Percentiles rank a stretch among this genome's conserved stretches.
Evolutionary conservation across 1,140 invertebrate species (phyloP).

Genomic region (Drosophila gunungcola): DNA sequence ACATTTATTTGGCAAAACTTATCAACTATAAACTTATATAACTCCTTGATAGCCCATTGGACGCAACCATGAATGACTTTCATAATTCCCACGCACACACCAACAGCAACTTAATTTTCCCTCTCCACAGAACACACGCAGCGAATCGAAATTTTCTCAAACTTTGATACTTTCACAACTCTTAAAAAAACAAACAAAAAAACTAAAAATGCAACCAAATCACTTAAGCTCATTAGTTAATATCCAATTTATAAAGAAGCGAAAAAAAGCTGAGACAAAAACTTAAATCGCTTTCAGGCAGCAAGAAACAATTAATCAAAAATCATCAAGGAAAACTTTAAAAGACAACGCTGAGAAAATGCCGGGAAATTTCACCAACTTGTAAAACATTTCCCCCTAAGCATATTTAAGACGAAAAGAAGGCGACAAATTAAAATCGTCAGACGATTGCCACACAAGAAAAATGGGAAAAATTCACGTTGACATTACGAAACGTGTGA

Average conservation of each 20-base stretch:
- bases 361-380: constrained; percentile 68
- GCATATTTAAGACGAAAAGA: constrained; percentile 14
- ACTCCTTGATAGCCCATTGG: constrained; percentile 8
- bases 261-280: constrained; percentile 33
- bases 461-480: constrained; percentile 40
- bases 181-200: constrained; percentile 13
- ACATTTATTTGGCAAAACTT: no score
- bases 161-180: constrained; percentile 61
- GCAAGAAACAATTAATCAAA: constrained; percentile 68
- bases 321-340: constrained; percentile 35
- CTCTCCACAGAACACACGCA: constrained; percentile 59
- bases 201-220: constrained; percentile 49
- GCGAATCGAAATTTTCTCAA: constrained; percentile 22
- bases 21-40: background rate
- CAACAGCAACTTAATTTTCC: constrained; percentile 43
- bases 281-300: constrained; percentile 29
- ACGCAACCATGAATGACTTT: constrained; percentile 56
- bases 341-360: constrained; percentile 16
- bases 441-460: constrained; percentile 39
- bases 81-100: constrained; percentile 44
- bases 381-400: constrained; percentile 70
- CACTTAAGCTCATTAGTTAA: constrained; percentile 82
- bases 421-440: constrained; percentile 70
- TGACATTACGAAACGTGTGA: constrained; percentile 55
- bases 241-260: constrained; percentile 78